Base-by-base conservation (phyloP, 2,888 invertebrate genomes). In the Ichneumoninae sp. region DNA sequence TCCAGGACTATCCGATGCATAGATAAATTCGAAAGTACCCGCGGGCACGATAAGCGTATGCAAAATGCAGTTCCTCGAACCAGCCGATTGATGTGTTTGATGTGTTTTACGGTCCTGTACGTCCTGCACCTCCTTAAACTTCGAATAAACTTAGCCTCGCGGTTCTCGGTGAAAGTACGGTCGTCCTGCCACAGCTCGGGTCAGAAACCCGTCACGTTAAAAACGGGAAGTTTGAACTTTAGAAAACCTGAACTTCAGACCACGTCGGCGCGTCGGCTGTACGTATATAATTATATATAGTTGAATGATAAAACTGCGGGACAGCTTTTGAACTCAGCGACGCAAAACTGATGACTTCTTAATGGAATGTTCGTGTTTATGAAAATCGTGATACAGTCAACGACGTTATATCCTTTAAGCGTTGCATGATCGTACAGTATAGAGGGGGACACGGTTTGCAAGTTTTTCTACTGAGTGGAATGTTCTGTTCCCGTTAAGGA, bases 1-100 rank as follows among this genome's bases (percentile, higher is more conserved):
- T 60, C 50, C 47, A n/a, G 30, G 26, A 19, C 16, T 30, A 71
- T 79, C 75, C 76, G 57, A 52, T 57, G 65, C 70, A 70, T 80
- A 47, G 83, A 77, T 74, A 70, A 81, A 57, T 81, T 81, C 76
- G 78, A 86, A 83, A 84, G 76, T 84, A 73, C 60, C 66, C n/a
- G 60, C 47, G 40, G 30, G 26, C 30, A 10, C 16, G 33, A 66
- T 66, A 66, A 66, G 19, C 40, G n/a, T 22, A 66, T 40, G 36
- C 4, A 40, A n/a, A 36, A 33, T 33, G 52, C 44, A 22, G 33
- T 80, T 57, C 16, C 16, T 26, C 57, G 47, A 68, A 60, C 26
- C 57, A 33, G 7, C 44, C 63, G 68, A 80, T 80, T 74, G 57
- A 66, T 40, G 73, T 3, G 26, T 30, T 44, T 40, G 30, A 63